Evolutionary conservation across 2,797 vertebrate species (phyloP), one percentile per base, ranked within the genome.

Genomic region (Carduelis carduelis): DNA sequence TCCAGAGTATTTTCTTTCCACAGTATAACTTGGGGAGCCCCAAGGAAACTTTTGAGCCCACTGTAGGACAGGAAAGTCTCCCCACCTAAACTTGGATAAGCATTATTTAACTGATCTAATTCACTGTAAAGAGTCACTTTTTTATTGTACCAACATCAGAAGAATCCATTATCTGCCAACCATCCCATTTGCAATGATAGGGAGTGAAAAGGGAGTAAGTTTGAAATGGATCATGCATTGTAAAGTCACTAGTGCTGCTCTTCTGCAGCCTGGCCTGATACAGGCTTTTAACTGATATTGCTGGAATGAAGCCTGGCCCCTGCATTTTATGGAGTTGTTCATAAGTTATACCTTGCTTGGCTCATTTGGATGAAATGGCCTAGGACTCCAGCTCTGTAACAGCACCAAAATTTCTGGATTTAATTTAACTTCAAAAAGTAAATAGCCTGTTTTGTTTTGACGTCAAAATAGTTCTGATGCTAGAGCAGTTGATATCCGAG

Each of bases 381-480:
- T 70, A 83, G 71, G 63, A 96, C 49, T 94, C 59, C 34, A 84
- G 46, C 41, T 77, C 46, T 74, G 37, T 50, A 89, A 83, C 6
- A 10, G 71, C 88, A 94, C 83, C 81, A 35, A 70, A 60, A 39
- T 85, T 47, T 97, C 95, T 97, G 96, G 93, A 93, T 97, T 94
- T 87, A 94, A 96, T 97, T 96, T 96, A 96, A 96, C 94, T 96
- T 96, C 95, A 96, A 96, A 96, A 96, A 95, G 75, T 97, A 96
- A 95, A 97, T 93, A 95, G 90, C 81, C 89, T 94, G 90, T 85
- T 94, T 96, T 92, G 86, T 93, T 97, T 93, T 96, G 94, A 97
- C 56, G 75, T 96, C 94, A 93, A 92, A 93, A 96, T 80, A 95
- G 68, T 90, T 96, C 90, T 94, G 81, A 92, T 93, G 90, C 71